phyloP scores from a whole-genome alignment of 2,888 invertebrate species.

The Parnassius smintheus region DNA sequence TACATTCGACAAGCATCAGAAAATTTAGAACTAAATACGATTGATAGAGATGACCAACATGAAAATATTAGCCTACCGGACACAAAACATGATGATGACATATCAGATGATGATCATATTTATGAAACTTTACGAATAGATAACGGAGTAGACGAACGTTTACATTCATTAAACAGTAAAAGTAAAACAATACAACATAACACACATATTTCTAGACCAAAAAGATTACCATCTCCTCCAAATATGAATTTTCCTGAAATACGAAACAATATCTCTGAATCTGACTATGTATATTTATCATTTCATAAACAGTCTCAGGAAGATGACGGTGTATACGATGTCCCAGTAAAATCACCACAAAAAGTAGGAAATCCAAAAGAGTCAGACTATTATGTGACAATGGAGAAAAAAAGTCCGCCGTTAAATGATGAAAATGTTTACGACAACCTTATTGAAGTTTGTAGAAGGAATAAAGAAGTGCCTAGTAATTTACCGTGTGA shows the following conservation, averaged over 20 bases:
- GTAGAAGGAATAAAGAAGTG: slow-evolving; percentile 60
- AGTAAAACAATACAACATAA: slow-evolving; percentile 62
- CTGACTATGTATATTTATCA: slow-evolving; percentile 76
- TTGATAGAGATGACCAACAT: slow-evolving; percentile 37
- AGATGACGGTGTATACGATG: slow-evolving; percentile 66
- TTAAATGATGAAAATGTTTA: slow-evolving; percentile 59
- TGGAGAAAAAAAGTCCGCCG: slow-evolving; percentile 55
- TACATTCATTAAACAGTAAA: slow-evolving; percentile 54
- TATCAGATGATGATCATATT: slow-evolving; percentile 78
- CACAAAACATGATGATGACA: slow-evolving; percentile 46
- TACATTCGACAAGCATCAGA: slow-evolving; percentile 64
- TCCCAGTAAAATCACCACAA: slow-evolving; percentile 64
- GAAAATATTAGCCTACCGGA: slow-evolving; percentile 38
- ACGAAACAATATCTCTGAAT: slow-evolving; percentile 58
- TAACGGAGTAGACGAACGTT: slow-evolving; percentile 51
- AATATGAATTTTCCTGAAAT: slow-evolving; percentile 39
- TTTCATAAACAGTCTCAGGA: slow-evolving; percentile 63
- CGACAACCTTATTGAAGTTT: slow-evolving; percentile 66
- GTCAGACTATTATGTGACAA: slow-evolving; percentile 61
- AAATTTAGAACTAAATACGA: slow-evolving; percentile 43
- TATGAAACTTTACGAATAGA: slow-evolving; percentile 81
- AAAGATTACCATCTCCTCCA: slow-evolving; percentile 63
- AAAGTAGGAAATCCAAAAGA: slow-evolving; percentile 42
- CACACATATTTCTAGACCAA: slow-evolving; percentile 49
- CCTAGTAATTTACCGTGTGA: slow-evolving; percentile 51